A percentile compares a stretch with the other conserved stretches of the same genome.
Conservation (phyloP, 2,888 invertebrate species). For the Troilus luridus region DNA sequence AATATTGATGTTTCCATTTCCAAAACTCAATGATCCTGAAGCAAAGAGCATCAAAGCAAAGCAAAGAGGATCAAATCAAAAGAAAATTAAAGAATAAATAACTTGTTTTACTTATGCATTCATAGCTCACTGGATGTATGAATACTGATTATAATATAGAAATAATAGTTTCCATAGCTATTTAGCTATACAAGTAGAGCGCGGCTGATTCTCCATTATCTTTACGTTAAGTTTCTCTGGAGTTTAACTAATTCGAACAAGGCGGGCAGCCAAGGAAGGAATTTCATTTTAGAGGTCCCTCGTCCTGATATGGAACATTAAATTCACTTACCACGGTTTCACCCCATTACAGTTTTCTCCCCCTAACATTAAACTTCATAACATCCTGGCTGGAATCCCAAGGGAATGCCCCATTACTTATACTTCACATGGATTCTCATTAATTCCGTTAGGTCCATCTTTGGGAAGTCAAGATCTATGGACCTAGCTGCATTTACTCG, state of each 20-base stretch:
- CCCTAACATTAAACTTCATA: neutral
- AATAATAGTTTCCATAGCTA: no score
- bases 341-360: conserved; percentile 36
- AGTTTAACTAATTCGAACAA: neutral
- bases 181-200: neutral
- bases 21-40: no score
- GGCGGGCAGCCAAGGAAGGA: neutral
- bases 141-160: no score
- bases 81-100: no score
- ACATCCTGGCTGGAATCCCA: conserved; percentile 11
- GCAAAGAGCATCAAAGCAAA: no score
- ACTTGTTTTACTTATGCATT: no score
- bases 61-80: no score
- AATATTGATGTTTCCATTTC: no score
- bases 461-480: neutral
- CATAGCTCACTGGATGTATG: no score
- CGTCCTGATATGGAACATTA: neutral
- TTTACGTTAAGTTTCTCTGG: neutral
- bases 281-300: conserved; percentile 39
- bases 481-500: neutral
- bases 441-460: neutral
- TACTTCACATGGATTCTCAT: neutral
- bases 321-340: conserved; percentile 23
- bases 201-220: neutral
- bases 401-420: conserved; percentile 9